Percentiles rank a stretch among this genome's conserved stretches.
Evolutionary conservation across 2,113 vertebrate genomes (phyloP).

Genomic region (Apus apus): DNA sequence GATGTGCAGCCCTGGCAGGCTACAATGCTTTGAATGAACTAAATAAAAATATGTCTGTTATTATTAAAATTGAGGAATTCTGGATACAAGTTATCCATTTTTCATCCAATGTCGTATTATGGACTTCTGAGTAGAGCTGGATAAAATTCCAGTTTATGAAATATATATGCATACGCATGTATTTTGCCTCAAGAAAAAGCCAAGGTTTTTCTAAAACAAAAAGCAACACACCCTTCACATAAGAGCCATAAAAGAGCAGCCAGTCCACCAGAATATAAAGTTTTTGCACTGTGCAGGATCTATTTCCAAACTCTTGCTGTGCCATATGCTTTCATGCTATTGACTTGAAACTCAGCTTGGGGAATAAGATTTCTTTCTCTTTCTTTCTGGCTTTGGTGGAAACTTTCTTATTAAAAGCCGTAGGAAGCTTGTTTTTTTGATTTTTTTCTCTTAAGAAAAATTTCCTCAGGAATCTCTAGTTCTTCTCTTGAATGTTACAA

Average conservation of each 20-base stretch:
- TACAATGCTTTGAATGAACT: background rate
- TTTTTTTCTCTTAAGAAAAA: background rate
- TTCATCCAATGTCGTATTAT: background rate
- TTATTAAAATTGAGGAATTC: background rate
- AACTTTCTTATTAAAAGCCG: background rate
- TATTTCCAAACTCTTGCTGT: background rate
- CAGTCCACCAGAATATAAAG: background rate
- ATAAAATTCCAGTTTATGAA: background rate
- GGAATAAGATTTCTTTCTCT: background rate
- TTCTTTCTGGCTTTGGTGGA: background rate
- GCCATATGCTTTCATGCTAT: background rate
- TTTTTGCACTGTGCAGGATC: background rate
- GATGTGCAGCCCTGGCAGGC: background rate
- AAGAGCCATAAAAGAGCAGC: background rate
- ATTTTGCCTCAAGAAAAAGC: background rate
- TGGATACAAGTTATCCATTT: background rate
- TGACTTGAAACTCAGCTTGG: background rate
- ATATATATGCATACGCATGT: background rate
- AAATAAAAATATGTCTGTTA: background rate
- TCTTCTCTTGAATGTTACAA: background rate
- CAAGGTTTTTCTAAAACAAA: background rate
- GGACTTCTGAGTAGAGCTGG: background rate
- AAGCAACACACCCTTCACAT: background rate
- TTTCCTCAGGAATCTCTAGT: background rate
- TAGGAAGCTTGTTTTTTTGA: accelerated